Base-by-base conservation (phyloP, 37 sponge, comb jelly and placozoan species). In the Tethya wilhelma region DNA sequence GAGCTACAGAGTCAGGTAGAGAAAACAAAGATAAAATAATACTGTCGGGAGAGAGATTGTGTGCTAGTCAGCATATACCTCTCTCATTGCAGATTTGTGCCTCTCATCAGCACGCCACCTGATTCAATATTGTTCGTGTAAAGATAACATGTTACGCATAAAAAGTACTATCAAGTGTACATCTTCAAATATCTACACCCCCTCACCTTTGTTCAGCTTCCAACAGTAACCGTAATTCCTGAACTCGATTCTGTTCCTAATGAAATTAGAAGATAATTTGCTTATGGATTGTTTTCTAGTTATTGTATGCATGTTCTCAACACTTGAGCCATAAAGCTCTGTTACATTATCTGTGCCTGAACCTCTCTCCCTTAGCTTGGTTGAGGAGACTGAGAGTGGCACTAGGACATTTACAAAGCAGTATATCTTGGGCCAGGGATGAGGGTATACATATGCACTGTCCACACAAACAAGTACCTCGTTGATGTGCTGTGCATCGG, bases 71-170 rank as follows among this genome's bases (percentile, higher is more conserved):
- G 11, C n/a, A 22, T 37, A 30, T 58, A 79, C 87, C 87, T 89
- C 84, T 56, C 73, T 77, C 84, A 89, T 73, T 9, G 89, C 89
- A 11, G 58, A 38, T 2, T 33, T 29, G 28, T 89, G 79, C 55
- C 89, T 71, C 29, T 69, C 66, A 23, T 78, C 38, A 5, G 89
- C 79, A 38, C 59, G 63, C 72, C 65, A 78, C 55, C 79, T 78
- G 59, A 20, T 2, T 34, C 2, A n/a, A 43, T n/a, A 39, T 26
- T 8, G 7, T n/a, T 26, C 6, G 7, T 60, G 28, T 9, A 9
- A 19, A n/a, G 22, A 60, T 6, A 7, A n/a, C 28, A 60, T 60
- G 63, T 60, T 25, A 25, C 7, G 22, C 22, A 60, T 60, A n/a
- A 60, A 25, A 25, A 60, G 9, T 14, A 49, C 6, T 60, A 25